Percentiles rank a stretch among this genome's conserved stretches.
phyloP scores from a whole-genome alignment of 2,888 invertebrate species.

The Macrophya alboannulata region DNA sequence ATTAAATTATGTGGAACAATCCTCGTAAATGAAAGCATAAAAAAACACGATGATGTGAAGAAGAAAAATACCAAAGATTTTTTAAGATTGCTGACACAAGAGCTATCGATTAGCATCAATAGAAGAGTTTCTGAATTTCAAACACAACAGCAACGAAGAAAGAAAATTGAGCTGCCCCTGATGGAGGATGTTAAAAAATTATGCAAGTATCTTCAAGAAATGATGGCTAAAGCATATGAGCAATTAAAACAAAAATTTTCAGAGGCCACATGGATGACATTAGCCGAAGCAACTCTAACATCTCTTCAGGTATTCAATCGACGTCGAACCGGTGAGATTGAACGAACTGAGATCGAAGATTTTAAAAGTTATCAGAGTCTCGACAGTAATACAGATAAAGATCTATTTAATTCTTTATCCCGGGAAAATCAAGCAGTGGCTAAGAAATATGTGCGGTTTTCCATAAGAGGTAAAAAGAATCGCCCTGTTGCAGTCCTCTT shows the following conservation, averaged over 20 bases:
- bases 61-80: conserved; percentile 60
- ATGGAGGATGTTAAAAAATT: conserved; percentile 55
- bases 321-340: not conserved
- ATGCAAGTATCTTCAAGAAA: not conserved
- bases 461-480: conserved; percentile 59
- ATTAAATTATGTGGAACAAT: conserved; percentile 62
- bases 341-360: conserved; percentile 57
- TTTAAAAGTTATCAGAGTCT: conserved; percentile 49
- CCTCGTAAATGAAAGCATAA: conserved; percentile 59
- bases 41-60: conserved; percentile 58
- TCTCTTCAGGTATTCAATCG: conserved; percentile 61
- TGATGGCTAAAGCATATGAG: not conserved
- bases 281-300: conserved; percentile 53
- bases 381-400: conserved; percentile 17
- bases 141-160: conserved; percentile 31
- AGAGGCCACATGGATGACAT: conserved; percentile 39
- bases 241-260: conserved; percentile 27
- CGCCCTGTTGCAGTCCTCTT: conserved; percentile 61
- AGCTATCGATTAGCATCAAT: conserved; percentile 60
- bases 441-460: conserved; percentile 60
- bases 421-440: conserved; percentile 49
- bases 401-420: conserved; percentile 51
- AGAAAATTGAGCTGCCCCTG: conserved; percentile 51
- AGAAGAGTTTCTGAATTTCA: conserved; percentile 57
- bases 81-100: conserved; percentile 59